Evolutionary conservation across 2,888 invertebrate species (phyloP).

Genomic region (Azorinus chamasolen): DNA sequence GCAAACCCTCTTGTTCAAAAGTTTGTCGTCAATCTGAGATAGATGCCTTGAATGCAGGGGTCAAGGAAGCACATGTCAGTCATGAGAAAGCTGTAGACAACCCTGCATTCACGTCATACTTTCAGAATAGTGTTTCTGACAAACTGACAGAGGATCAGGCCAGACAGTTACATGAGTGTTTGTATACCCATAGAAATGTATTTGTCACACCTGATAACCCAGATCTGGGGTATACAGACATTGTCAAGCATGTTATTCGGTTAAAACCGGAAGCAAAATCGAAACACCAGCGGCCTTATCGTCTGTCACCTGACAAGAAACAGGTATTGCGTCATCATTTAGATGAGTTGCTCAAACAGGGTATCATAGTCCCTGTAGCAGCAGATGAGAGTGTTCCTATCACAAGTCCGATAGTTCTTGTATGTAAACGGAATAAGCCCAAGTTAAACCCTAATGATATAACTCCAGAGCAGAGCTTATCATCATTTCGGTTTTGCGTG

Average conservation of each 20-base stretch:
- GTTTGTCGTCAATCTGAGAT: too few species aligned
- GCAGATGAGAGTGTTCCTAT: conserved; percentile 33
- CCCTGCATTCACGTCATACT: too few species aligned
- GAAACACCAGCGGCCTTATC: conserved; percentile 40
- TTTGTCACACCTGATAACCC: conserved; percentile 26
- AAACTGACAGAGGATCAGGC: not conserved
- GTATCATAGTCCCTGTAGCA: conserved; percentile 33
- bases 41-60: too few species aligned
- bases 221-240: conserved; percentile 14
- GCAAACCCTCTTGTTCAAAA: too few species aligned
- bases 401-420: conserved; percentile 37
- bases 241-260: conserved; percentile 23
- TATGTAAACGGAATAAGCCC: conserved; percentile 38
- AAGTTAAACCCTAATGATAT: conserved; percentile 16
- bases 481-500: conserved; percentile 36
- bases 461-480: conserved; percentile 37
- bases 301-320: too few species aligned
- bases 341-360: conserved; percentile 36
- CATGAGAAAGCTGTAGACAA: too few species aligned
- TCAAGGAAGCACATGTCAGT: too few species aligned
- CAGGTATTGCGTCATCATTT: conserved; percentile 33
- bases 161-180: not conserved
- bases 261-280: conserved; percentile 29
- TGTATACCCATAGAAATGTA: conserved; percentile 10
- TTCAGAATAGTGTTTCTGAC: too few species aligned